A percentile compares a stretch with the other conserved stretches of the same genome.
phyloP scores from a whole-genome alignment of 2,888 invertebrate genomes.

The Neoaliturus tenellus region DNA sequence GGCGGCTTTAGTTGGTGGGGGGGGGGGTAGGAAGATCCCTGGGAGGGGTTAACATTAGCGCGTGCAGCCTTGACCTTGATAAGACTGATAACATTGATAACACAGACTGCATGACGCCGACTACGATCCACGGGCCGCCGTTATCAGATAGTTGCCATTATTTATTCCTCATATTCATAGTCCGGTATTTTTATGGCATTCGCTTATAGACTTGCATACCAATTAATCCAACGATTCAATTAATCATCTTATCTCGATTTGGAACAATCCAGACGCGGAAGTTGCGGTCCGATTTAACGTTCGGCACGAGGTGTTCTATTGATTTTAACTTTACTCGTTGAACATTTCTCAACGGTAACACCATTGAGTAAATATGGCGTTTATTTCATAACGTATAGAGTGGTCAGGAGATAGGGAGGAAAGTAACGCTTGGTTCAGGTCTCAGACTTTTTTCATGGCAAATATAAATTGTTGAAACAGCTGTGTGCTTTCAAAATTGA shows the following conservation, averaged over 20 bases:
- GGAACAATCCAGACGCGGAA: no score
- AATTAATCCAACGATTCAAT: background rate
- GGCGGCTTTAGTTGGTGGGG: background rate
- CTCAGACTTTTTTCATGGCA: no score
- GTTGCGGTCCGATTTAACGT: no score
- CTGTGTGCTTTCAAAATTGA: no score
- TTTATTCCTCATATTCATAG: background rate
- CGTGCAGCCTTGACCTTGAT: constrained; percentile 13
- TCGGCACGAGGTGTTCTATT: no score
- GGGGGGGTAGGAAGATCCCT: constrained; percentile 16
- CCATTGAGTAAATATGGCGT: no score
- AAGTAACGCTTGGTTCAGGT: no score
- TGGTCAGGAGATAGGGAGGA: no score
- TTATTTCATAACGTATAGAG: no score
- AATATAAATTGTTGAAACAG: no score
- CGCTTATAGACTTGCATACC: constrained; percentile 24
- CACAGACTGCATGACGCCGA: constrained; percentile 2
- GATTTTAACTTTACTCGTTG: no score
- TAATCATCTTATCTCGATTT: constrained; percentile 1
- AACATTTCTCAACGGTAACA: no score
- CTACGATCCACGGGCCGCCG: background rate
- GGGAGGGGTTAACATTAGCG: background rate
- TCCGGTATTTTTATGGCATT: constrained; percentile 18
- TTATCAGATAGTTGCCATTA: background rate
- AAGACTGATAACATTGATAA: background rate